phyloP scores from a whole-genome alignment of 2,888 invertebrate genomes.

The Creontiades dilutus region DNA sequence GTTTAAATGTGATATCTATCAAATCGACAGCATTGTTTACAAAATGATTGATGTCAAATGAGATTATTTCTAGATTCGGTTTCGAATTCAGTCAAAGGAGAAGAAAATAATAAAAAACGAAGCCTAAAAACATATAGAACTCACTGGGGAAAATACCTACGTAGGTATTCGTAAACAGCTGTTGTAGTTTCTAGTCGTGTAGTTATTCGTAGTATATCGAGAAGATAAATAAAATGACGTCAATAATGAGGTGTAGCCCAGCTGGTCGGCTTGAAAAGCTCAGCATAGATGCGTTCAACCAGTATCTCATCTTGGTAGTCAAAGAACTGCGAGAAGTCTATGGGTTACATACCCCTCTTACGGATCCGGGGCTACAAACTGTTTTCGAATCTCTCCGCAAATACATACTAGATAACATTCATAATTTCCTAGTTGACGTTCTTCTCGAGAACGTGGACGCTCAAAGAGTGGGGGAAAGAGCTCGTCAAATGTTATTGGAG shows the following conservation, averaged over 20 bases:
- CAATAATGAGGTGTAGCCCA: not conserved
- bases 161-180: not conserved
- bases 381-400: not conserved
- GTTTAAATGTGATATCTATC: too few relatives aligned
- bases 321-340: not conserved
- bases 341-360: not conserved
- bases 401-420: not conserved
- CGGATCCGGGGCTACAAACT: not conserved
- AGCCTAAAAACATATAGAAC: too few relatives aligned
- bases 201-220: not conserved
- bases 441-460: not conserved
- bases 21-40: too few relatives aligned
- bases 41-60: too few relatives aligned
- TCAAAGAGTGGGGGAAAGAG: not conserved
- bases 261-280: slow-evolving; percentile 11
- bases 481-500: slow-evolving; percentile 48
- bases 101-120: too few relatives aligned
- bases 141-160: too few relatives aligned
- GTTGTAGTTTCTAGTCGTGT: not conserved
- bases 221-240: not conserved
- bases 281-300: slow-evolving; percentile 23
- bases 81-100: too few relatives aligned
- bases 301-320: slow-evolving; percentile 19
- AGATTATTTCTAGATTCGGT: too few relatives aligned
- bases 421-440: slow-evolving; percentile 26